Base-by-base conservation (phyloP, 2,113 vertebrate species). In the Lycaon pictus region DNA sequence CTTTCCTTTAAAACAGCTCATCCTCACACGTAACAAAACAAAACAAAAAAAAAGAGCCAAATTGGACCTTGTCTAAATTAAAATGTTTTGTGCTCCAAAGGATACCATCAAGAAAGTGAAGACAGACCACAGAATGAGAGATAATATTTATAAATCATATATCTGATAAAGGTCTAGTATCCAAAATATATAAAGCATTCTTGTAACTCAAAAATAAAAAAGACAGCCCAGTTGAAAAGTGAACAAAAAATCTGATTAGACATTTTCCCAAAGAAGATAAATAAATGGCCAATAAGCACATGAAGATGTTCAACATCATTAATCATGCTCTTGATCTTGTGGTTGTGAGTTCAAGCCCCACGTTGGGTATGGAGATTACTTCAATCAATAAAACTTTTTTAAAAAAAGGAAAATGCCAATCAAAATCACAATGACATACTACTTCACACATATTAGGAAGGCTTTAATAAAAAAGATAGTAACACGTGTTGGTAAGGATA, bases 101-200 rank as follows among this genome's bases (percentile, higher is more conserved):
- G 22, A 51, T 71, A 88, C 19, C 56, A 76, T 69, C 35, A 88
- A 88, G 88, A 93, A 95, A 90, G 20, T 56, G 23, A 89, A 53
- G 71, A 81, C 17, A 92, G 77, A 56, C 53, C 55, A 94, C 3
- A 88, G n/a, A 88, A 85, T 74, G 43, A 88, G 67, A 92, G 27
- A 95, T 77, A 79, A 80, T 81, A 93, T 84, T 93, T 74, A 69
- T 37, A 96, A 93, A 81, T 88, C 7, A 72, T 51, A 27, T 77
- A 55, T 92, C 37, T 93, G 69, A 72, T 87, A 90, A 97, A 29
- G 20, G 76, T 48, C 22, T 88, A 69, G 25, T 62, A 62, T 32
- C 51, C 1, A 43, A 19, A 81, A 88, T 88, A 87, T 83, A 65
- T 27, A 76, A 96, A 81, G 29, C 67, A 95, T 3, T 83, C 63